A percentile compares a stretch with the other conserved stretches of the same genome.
These are phyloP conservation scores for Loris lydekkerianus DNA, from an alignment of 2,797 vertebrate genomes.

Conservation along the genomic window DNA sequence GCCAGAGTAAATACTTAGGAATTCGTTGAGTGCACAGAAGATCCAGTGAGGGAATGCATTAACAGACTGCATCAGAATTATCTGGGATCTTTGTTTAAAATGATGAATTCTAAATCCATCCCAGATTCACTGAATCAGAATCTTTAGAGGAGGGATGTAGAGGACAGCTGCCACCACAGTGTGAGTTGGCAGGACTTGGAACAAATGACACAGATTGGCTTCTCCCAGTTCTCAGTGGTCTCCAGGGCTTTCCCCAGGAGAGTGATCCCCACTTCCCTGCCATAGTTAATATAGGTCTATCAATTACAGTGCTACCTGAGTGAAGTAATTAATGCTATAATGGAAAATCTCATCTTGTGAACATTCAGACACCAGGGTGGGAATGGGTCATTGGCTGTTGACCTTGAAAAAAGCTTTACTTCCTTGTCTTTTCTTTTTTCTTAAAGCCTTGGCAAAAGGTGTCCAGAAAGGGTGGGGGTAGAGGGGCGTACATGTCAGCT, in stretches of 20 bases:
- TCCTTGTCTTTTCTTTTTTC: not conserved
- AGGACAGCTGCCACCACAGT: not conserved
- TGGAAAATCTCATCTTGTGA: not conserved
- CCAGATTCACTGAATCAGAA: not conserved
- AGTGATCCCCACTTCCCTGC: not conserved
- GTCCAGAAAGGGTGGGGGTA: not conserved
- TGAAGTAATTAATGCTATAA: not conserved
- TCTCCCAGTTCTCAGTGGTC: not conserved
- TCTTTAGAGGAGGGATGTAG: not conserved
- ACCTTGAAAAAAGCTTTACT: constrained; percentile 2
- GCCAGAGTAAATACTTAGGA: not conserved
- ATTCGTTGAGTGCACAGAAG: constrained; percentile 5
- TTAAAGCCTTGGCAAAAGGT: constrained; percentile 17
- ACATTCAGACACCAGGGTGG: not conserved
- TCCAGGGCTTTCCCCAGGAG: not conserved
- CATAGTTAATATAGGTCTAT: not conserved
- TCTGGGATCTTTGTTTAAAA: constrained; percentile 36
- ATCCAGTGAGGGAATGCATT: not conserved
- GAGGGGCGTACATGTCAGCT: not conserved
- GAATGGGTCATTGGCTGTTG: not conserved
- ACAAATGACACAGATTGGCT: not conserved
- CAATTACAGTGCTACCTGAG: no score
- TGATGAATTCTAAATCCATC: not conserved
- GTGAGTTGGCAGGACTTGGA: not conserved
- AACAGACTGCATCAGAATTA: not conserved